Evolutionary conservation across 2,113 vertebrate species (phyloP).

Genomic region (Microcebus tavaratra): DNA sequence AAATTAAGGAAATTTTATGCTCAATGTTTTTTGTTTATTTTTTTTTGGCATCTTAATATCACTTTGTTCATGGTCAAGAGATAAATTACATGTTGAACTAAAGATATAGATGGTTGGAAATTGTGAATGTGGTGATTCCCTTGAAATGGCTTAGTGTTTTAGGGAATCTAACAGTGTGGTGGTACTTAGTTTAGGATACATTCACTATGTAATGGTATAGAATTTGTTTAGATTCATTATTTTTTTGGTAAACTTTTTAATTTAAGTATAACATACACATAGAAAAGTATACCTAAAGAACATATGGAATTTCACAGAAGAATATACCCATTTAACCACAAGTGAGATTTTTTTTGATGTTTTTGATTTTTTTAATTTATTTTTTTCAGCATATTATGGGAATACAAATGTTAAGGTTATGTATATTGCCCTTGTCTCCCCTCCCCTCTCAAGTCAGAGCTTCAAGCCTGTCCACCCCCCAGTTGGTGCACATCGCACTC

Average conservation of each 20-base stretch:
- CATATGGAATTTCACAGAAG: neutral
- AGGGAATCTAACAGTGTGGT: neutral
- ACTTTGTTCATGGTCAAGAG: neutral
- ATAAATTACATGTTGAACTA: neutral
- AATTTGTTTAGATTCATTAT: neutral
- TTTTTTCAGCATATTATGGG: too few relatives aligned
- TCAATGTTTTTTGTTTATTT: neutral
- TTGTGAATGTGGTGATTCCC: neutral
- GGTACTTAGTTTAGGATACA: neutral
- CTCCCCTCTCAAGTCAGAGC: too few relatives aligned
- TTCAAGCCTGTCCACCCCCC: too few relatives aligned
- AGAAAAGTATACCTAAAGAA: slow-evolving; percentile 2
- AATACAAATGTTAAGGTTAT: too few relatives aligned
- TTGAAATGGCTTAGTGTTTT: neutral
- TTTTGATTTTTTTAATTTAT: too few relatives aligned
- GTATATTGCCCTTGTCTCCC: too few relatives aligned
- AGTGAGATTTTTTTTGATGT: neutral
- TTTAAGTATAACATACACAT: neutral
- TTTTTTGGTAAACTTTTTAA: neutral
- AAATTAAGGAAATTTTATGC: neutral
- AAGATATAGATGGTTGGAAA: neutral
- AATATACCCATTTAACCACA: neutral
- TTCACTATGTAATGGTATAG: neutral
- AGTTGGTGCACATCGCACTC: too few relatives aligned
- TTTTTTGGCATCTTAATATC: neutral